Evolutionary conservation across 2,888 invertebrate genomes (phyloP), one percentile per base, ranked within the genome.

Genomic region (Lepidonotus clava): DNA sequence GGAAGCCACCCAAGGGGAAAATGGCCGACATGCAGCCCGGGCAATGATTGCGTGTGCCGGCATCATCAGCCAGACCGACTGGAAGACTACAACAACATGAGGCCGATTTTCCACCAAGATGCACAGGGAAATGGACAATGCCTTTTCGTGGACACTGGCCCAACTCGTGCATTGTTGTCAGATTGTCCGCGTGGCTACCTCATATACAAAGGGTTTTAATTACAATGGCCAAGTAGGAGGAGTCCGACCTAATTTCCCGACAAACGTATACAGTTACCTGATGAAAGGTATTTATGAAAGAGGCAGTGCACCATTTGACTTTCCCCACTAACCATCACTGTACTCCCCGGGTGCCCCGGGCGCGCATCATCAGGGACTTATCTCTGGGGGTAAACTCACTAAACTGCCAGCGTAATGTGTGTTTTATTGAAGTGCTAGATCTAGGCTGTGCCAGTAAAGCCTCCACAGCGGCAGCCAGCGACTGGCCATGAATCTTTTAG

Each of bases 1-100:
- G 40, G 76, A 76, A 76, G 76, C 38, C 18, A 76, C 76, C 76
- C 76, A 34, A 38, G 76, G 76, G 76, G 76, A 76, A 76, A 76
- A 76, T 34, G 40, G 21, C 76, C 76, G 76, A 76, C 76, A 76
- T 76, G 76, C 76, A 76, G 18, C 6, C 76, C 28, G 61, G 24
- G 4, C 76, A 40, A 40, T 21, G 76, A 36, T 76, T 40, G 76
- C 76, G 40, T 76, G 76, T 40, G 76, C 76, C 76, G 38, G 8
- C 38, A 21, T 76, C 76, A 76, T 76, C 76, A 38, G 40, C 21
- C n/a, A 40, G 36, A 14, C 38, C 38, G 40, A 40, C 36, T 76
- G 38, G 76, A 40, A 40, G 76, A 21, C 76, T 76, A 14, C 76
- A 76, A 14, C 76, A 76, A 76, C 76, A 76, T 36, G 38, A 76